phyloP scores from a whole-genome alignment of 2,888 invertebrate species.

The Acrocera orbiculus region DNA sequence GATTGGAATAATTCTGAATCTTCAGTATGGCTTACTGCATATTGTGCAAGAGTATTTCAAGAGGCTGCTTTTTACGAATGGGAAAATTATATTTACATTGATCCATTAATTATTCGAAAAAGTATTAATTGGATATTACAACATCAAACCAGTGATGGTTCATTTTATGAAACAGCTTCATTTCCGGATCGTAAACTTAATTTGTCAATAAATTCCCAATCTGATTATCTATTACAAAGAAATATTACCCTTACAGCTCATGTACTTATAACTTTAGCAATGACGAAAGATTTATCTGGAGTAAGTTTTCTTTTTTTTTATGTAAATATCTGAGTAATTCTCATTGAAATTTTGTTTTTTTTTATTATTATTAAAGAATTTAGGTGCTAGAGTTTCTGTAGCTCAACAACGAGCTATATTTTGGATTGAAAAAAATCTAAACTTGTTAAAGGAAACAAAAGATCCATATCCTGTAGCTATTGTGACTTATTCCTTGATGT shows the following conservation, averaged over 20 bases:
- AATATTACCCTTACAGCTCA: constrained; percentile 88
- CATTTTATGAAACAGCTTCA: constrained; percentile 80
- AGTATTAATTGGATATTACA: constrained; percentile 72
- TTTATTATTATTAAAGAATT: constrained; percentile 30
- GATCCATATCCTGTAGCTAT: constrained; percentile 75
- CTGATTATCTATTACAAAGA: constrained; percentile 40
- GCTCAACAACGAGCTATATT: constrained; percentile 56
- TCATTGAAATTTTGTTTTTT: too few relatives aligned
- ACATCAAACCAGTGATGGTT: constrained; percentile 69
- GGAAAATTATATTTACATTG: constrained; percentile 91
- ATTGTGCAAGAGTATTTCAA: constrained; percentile 72
- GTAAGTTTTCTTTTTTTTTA: constrained; percentile 15
- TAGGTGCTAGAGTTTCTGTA: constrained; percentile 57
- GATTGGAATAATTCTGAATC: constrained; percentile 84
- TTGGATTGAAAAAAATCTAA: constrained; percentile 71
- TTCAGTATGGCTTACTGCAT: constrained; percentile 86
- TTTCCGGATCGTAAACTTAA: constrained; percentile 78
- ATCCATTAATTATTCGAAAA: constrained; percentile 67
- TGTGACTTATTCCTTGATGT: constrained; percentile 71
- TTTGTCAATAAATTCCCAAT: constrained; percentile 37
- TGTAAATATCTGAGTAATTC: too few relatives aligned
- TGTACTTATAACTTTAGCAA: constrained; percentile 71
- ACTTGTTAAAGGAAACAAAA: constrained; percentile 48
- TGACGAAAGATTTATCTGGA: constrained; percentile 62
- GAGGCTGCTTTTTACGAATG: constrained; percentile 92